Conservation (phyloP, 2,888 invertebrate species). For the Autographa pulchrina region DNA sequence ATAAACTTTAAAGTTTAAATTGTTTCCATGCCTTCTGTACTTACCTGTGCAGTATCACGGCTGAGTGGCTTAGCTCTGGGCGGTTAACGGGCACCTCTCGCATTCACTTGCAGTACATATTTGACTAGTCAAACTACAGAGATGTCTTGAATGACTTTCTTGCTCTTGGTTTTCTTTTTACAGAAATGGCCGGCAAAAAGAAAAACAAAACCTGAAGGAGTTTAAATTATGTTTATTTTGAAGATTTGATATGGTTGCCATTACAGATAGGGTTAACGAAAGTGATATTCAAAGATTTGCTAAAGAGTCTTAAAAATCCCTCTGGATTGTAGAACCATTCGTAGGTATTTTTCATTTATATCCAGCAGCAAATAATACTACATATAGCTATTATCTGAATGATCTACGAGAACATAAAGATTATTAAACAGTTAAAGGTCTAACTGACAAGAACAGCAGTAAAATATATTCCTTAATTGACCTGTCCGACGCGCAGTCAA, state of each 20-base stretch:
- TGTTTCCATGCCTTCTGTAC: slow-evolving; percentile 23
- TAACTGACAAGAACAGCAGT: slow-evolving; percentile 17
- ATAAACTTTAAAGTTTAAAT: too few relatives aligned
- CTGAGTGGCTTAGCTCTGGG: slow-evolving; percentile 44
- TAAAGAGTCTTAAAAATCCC: too few relatives aligned
- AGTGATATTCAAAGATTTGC: too few relatives aligned
- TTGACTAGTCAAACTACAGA: slow-evolving; percentile 51
- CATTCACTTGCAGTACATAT: slow-evolving; percentile 60
- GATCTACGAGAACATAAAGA: neutral
- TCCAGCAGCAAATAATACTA: neutral
- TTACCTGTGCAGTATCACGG: neutral
- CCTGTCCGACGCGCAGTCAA: slow-evolving; percentile 38
- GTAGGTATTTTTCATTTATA: too few relatives aligned
- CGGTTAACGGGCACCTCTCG: slow-evolving; percentile 34
- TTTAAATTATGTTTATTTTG: neutral
- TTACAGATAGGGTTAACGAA: too few relatives aligned
- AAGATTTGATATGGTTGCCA: too few relatives aligned
- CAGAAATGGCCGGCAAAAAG: neutral
- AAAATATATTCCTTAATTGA: slow-evolving; percentile 49
- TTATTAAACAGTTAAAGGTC: neutral
- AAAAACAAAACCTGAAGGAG: neutral
- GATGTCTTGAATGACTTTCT: slow-evolving; percentile 41
- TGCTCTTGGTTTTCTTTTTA: slow-evolving; percentile 10
- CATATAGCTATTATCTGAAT: neutral
- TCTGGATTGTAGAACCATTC: too few relatives aligned